These are phyloP conservation scores for Lethocerus indicus DNA, from an alignment of 1,140 invertebrate species.

Conservation along the genomic window DNA sequence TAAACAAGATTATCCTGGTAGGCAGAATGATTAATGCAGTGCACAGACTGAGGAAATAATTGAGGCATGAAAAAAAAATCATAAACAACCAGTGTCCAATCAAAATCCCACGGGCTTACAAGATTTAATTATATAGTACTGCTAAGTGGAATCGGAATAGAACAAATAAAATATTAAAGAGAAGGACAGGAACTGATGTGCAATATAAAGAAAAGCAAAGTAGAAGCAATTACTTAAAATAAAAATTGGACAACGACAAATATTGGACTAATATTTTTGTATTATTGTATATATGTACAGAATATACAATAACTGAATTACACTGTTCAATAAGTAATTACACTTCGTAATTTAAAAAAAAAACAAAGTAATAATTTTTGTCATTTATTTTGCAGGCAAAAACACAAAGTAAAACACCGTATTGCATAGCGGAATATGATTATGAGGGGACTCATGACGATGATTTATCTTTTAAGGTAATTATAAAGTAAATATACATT, in stretches of 20 bases:
- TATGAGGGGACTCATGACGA: slow-evolving; percentile 46
- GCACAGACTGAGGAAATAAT: too few species aligned
- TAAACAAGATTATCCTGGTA: too few species aligned
- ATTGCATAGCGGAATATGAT: slow-evolving; percentile 57
- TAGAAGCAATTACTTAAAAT: background rate
- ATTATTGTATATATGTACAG: background rate
- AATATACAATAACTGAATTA: background rate
- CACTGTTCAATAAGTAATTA: slow-evolving; percentile 1
- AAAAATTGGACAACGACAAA: background rate
- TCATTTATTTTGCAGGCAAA: slow-evolving; percentile 20
- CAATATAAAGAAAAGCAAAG: background rate
- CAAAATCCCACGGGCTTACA: too few species aligned
- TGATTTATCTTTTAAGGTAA: slow-evolving; percentile 55
- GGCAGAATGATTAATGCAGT: too few species aligned
- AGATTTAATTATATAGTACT: too few species aligned
- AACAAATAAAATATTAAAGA: too few species aligned
- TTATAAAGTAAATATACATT: too few species aligned
- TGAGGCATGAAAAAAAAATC: too few species aligned
- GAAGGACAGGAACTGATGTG: too few species aligned
- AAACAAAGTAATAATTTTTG: background rate
- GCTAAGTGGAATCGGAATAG: too few species aligned
- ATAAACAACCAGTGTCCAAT: too few species aligned
- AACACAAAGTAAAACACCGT: slow-evolving; percentile 27
- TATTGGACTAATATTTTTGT: background rate
- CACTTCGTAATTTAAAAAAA: background rate